Evolutionary conservation across 2,888 invertebrate genomes (phyloP), one percentile per base, ranked within the genome.

Genomic region (Mylabris sibirica): DNA sequence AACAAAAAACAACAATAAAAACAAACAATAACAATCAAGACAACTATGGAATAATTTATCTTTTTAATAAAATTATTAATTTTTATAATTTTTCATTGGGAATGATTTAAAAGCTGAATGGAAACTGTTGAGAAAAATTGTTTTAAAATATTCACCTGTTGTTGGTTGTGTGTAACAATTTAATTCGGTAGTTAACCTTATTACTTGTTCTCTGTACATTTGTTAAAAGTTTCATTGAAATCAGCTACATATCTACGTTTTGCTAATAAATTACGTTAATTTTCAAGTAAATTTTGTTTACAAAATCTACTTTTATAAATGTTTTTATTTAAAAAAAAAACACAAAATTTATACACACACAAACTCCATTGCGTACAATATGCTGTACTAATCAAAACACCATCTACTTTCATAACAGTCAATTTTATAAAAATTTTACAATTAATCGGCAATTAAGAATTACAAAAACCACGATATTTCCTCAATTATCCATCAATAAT

Each of bases 331-430:
- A 17, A 49, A 57, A 73, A 30, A 74, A 73, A 73, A 77, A 74
- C 70, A 76, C 74, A 67, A 77, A 74, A 76, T 75, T 76, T 76
- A 79, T 75, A 81, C 77, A 80, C 75, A 78, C 73, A 79, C 79
- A 87, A 88, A 87, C 89, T 89, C 89, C 89, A 89, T 89, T 88
- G 88, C 89, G 88, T 87, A 89, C 87, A 87, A 88, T 86, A 87
- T 88, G 88, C 89, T 88, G 89, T 89, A 87, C 85, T 77, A 86
- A 81, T 88, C 89, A 87, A 85, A 78, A 76, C 74, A 82, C 64
- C 26, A 26, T 22, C 67, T 59, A 64, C 12, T 17, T 67, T 71
- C 69, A 69, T 72, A 38, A 24, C 34, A 8, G 12, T 17, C n/a
- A 57, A 44, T 41, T 26, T 62, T 41, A 5, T 2, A 3, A 2